Evolutionary conservation across 2,888 invertebrate species (phyloP), one percentile per base, ranked within the genome.

Genomic region (Apamea epomidion): DNA sequence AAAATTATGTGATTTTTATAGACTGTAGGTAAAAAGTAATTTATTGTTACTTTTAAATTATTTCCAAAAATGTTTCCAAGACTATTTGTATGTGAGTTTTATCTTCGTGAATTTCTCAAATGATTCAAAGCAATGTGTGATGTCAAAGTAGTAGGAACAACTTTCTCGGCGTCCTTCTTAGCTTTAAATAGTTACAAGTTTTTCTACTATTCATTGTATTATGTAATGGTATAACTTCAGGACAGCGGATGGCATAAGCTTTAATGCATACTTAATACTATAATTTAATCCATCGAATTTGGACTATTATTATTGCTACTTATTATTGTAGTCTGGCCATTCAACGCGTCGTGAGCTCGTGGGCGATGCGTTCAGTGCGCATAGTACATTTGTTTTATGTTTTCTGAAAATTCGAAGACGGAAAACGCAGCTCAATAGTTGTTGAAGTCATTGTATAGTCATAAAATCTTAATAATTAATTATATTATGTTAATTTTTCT

Each of bases 31-130:
- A 88, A 91, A 93, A 93, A 93, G 95, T 96, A 96, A 96, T 96
- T 96, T 96, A 96, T 96, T 96, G 95, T 96, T 96, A 96, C 96
- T 96, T 95, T 95, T 94, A 94, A 95, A 96, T 94, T 93, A 95
- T 96, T 95, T 95, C 95, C 94, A 95, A 95, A 90, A 95, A 95
- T 93, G 92, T 95, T 95, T 96, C 94, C 94, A 95, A 93, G 91
- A 92, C 93, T 94, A 92, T 92, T 86, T 91, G 90, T 91, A 91
- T 92, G 91, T 91, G 93, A 90, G 92, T 94, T 92, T 85, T 91
- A 91, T 89, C 86, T 91, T 91, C 84, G 90, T 90, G 91, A 88
- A 89, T 90, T 90, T 91, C 83, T 89, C 82, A 82, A 87, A 91
- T 91, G 87, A 89, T 90, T 91, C 91, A 91, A 92, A 93, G 91